Conservation (phyloP, 2,113 vertebrate species). For the Gopherus evgoodei region DNA sequence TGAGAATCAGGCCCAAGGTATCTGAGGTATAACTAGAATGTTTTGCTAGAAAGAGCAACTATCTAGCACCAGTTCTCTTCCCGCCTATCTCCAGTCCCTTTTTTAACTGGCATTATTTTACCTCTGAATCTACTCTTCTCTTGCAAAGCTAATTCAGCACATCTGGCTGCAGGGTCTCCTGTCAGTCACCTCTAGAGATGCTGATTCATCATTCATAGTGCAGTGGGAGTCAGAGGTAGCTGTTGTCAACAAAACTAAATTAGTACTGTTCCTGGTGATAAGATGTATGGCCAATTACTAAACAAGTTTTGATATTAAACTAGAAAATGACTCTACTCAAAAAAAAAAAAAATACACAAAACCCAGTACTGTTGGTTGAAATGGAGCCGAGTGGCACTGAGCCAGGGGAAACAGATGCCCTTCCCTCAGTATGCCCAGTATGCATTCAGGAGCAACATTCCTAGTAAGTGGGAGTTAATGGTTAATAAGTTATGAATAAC, state of each 20-base stretch:
- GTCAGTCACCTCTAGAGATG: not conserved
- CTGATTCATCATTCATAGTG: not conserved
- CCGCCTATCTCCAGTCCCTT: not conserved
- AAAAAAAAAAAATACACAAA: not conserved
- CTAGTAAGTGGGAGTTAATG: not conserved
- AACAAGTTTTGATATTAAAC: not conserved
- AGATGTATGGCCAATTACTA: not conserved
- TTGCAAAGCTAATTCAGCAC: not conserved
- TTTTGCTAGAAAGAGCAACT: not conserved
- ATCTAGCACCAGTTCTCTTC: not conserved
- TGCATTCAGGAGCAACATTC: not conserved
- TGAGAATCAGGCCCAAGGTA: not conserved
- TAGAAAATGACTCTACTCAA: not conserved
- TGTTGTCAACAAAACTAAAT: not conserved
- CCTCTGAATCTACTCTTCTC: not conserved
- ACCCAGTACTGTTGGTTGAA: not conserved
- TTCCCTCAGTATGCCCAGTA: not conserved
- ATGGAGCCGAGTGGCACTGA: accelerated
- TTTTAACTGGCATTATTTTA: not conserved
- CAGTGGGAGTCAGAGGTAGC: not conserved
- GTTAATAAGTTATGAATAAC: constrained; percentile 6
- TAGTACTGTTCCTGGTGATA: not conserved
- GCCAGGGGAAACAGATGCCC: not conserved
- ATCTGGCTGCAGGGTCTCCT: not conserved
- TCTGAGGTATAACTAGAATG: not conserved